Evolutionary conservation across 2,888 invertebrate species (phyloP).

Genomic region (Gnatocerus cornutus): DNA sequence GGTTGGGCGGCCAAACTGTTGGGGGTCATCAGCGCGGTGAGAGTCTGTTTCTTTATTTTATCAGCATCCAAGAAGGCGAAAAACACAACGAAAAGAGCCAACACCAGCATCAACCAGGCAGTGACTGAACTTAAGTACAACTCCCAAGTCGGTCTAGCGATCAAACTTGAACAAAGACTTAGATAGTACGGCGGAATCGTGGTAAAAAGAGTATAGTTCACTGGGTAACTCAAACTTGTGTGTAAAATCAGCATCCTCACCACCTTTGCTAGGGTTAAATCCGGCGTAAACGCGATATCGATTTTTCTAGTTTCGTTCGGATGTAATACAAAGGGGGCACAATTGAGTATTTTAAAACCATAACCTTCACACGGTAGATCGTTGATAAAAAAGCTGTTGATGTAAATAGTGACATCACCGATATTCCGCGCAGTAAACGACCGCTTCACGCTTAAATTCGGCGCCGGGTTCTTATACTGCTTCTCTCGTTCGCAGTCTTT

Average conservation of each 20-base stretch:
- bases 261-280: constrained; percentile 86
- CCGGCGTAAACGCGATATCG: constrained; percentile 91
- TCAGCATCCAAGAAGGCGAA: constrained; percentile 83
- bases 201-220: constrained; percentile 82
- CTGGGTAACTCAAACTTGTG: constrained; percentile 76
- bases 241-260: constrained; percentile 77
- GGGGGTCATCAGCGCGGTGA: constrained; percentile 70
- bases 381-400: constrained; percentile 80
- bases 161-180: constrained; percentile 78
- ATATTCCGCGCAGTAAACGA: constrained; percentile 91
- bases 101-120: constrained; percentile 75
- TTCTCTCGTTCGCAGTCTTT: constrained; percentile 73
- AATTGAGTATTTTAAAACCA: constrained; percentile 86
- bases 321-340: constrained; percentile 79
- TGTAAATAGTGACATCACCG: constrained; percentile 89
- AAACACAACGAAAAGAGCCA: constrained; percentile 76
- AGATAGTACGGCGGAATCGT: constrained; percentile 77
- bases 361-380: constrained; percentile 83
- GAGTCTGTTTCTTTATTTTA: constrained; percentile 76
- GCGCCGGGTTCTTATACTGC: constrained; percentile 67
- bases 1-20: constrained; percentile 75
- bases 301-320: constrained; percentile 85
- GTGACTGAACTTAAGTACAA: constrained; percentile 78
- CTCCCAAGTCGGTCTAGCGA: constrained; percentile 87
- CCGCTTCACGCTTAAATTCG: constrained; percentile 83